Base-by-base conservation (phyloP, 2,888 invertebrate genomes). In the Thumatha senex region DNA sequence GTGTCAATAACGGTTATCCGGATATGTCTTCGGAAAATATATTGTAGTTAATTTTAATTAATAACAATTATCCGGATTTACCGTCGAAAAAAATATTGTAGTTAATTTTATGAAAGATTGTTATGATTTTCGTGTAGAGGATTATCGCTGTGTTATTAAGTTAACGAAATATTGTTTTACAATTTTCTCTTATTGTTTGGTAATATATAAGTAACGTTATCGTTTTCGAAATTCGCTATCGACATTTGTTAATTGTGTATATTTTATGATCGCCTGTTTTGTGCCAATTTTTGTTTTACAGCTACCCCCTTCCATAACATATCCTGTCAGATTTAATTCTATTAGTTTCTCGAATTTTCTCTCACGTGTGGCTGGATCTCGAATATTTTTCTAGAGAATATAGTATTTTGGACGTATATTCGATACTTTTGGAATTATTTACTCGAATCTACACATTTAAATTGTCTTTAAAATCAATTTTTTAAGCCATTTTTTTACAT, bases 381-480 rank as follows among this genome's bases (percentile, higher is more conserved):
- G 46, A 54, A 55, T 63, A 41, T 55, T 50, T 53, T 51, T 24
- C 15, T 42, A 48, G 46, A 49, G 14, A 35, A 51, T 36, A 40
- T 51, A 51, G 13, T 7, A 14, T 46, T 45, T 38, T 40, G 39
- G 31, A 48, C 40, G 39, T 42, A 47, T 51, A 47, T 54, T 46
- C 47, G 44, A 34, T 48, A 44, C 35, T 36, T 51, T 51, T 46
- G 33, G 1, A 51, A 15, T 44, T 35, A 39, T 53, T 48, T 42
- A 48, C 42, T 61, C 47, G 39, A 53, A 55, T 48, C 35, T 41
- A 38, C 40, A 29, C 31, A 35, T 47, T 11, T 29, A 9, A 38
- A 30, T n/a, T 41, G 31, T 46, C 38, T 29, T 45, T 47, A 11
- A 45, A 50, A 44, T 41, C 13, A 30, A 49, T 34, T 24, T 40